Evolutionary conservation across 2,888 invertebrate species (phyloP).

Genomic region (Aphodius granarius): DNA sequence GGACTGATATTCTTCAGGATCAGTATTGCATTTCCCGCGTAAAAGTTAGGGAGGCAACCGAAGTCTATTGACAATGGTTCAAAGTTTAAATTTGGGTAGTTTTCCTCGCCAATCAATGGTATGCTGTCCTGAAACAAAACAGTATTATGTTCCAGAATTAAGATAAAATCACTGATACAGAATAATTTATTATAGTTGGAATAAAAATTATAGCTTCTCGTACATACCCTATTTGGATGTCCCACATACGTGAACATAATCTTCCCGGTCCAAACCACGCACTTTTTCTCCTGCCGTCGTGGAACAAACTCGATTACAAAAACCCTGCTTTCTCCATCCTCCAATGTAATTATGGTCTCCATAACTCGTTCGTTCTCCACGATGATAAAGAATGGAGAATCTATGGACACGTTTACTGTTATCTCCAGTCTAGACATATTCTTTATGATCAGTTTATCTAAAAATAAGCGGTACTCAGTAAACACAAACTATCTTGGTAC

Average conservation of each 20-base stretch:
- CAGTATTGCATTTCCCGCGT: constrained; percentile 52
- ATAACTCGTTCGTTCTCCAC: constrained; percentile 22
- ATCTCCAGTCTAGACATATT: constrained; percentile 60
- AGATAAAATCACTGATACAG: too few relatives aligned
- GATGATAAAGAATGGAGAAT: constrained; percentile 55
- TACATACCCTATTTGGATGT: constrained; percentile 51
- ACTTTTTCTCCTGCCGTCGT: constrained; percentile 32
- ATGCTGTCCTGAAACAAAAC: constrained; percentile 60
- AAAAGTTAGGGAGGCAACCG: constrained; percentile 60
- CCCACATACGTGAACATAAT: constrained; percentile 49
- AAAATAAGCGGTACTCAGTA: constrained; percentile 34
- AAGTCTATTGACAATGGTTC: constrained; percentile 62
- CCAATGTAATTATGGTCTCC: constrained; percentile 32
- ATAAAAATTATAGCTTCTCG: neutral
- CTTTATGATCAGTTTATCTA: constrained; percentile 59
- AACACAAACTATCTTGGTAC: neutral
- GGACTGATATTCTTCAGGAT: constrained; percentile 59
- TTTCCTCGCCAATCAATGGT: constrained; percentile 63
- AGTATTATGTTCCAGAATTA: too few relatives aligned
- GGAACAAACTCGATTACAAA: constrained; percentile 43
- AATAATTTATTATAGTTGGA: too few relatives aligned
- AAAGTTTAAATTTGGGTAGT: constrained; percentile 68
- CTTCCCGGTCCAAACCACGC: constrained; percentile 38
- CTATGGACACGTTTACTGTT: constrained; percentile 54
- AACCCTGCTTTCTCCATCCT: constrained; percentile 29